phyloP scores from a whole-genome alignment of 2,797 vertebrate species.

The Lutjanus campechanus region DNA sequence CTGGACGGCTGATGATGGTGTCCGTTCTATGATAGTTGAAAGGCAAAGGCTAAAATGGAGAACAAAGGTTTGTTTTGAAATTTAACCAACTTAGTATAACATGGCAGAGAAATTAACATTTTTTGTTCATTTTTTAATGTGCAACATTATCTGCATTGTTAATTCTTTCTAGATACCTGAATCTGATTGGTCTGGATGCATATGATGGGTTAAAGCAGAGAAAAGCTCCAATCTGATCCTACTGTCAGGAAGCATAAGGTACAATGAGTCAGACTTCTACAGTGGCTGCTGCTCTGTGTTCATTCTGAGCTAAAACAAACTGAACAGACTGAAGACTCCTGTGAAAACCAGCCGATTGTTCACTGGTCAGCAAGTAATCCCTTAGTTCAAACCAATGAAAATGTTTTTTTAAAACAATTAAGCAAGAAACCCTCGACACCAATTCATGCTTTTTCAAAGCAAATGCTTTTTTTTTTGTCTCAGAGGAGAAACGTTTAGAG shows the following conservation, averaged over 20 bases:
- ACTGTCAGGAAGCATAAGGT: background rate
- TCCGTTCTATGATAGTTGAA: too few species aligned
- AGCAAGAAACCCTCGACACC: background rate
- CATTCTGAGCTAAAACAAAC: background rate
- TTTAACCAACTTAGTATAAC: too few species aligned
- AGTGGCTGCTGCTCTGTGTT: background rate
- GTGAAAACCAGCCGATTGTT: background rate
- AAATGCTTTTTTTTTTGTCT: background rate
- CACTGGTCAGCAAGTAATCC: background rate
- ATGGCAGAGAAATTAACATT: too few species aligned
- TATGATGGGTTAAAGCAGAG: background rate
- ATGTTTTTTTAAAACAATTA: background rate
- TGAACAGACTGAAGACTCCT: background rate
- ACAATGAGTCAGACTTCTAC: background rate
- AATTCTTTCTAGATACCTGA: background rate
- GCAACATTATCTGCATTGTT: background rate
- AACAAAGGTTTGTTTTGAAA: background rate
- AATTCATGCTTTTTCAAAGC: slow-evolving; percentile 16
- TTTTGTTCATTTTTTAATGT: too few species aligned
- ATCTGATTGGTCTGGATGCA: background rate
- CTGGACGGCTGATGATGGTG: too few species aligned
- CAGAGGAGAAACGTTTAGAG: background rate
- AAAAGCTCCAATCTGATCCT: background rate
- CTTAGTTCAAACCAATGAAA: background rate
- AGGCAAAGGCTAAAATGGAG: background rate